A percentile compares a stretch with the other conserved stretches of the same genome.
Conservation (phyloP, 1,140 invertebrate genomes). For the Penaeus chinensis region DNA sequence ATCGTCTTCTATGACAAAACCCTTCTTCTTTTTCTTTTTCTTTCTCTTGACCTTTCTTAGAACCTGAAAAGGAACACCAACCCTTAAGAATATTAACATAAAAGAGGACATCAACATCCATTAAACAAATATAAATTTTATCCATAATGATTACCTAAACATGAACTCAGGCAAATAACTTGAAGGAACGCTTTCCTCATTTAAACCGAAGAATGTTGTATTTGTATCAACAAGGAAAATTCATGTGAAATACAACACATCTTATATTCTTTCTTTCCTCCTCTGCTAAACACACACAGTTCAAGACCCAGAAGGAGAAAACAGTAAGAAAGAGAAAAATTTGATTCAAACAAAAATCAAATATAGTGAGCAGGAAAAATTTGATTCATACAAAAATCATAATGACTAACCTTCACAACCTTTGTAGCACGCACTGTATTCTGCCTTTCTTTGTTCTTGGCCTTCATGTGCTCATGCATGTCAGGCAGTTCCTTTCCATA, state of each 20-base stretch:
- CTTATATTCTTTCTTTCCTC: no score
- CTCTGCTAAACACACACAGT: no score
- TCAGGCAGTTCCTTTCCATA: slow-evolving; percentile 87
- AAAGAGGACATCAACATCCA: not conserved
- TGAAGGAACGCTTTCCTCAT: no score
- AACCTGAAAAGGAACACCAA: slow-evolving; percentile 19
- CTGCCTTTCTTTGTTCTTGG: slow-evolving; percentile 72
- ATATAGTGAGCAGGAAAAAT: not conserved
- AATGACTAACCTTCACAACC: slow-evolving; percentile 56
- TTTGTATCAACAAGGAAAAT: no score
- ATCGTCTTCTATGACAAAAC: slow-evolving; percentile 70
- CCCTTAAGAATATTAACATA: not conserved
- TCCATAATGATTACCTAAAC: no score
- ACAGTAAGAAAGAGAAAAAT: no score
- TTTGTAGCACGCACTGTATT: slow-evolving; percentile 36
- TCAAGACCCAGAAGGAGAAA: no score
- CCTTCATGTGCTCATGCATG: slow-evolving; percentile 81
- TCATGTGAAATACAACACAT: no score
- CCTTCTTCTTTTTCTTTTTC: slow-evolving; percentile 73
- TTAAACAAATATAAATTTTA: no score
- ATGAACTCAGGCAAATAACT: no score
- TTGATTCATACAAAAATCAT: not conserved
- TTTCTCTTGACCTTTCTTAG: slow-evolving; percentile 72
- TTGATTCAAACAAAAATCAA: not conserved
- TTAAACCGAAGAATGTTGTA: no score